phyloP scores from a whole-genome alignment of 92 coral and sea anemone species.

The Zoanthus gigantus region DNA sequence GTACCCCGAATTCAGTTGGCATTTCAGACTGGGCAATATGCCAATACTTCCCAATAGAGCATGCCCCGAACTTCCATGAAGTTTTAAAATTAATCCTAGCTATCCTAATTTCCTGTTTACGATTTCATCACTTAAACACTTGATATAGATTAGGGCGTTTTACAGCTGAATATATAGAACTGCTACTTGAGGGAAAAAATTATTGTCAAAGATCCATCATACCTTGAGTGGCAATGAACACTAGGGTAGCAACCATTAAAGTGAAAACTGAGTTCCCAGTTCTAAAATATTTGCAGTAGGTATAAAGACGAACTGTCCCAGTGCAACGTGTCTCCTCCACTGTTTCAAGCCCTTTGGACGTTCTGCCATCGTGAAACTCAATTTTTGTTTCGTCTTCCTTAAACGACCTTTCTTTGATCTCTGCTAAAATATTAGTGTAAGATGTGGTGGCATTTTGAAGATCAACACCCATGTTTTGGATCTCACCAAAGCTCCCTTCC shows the following conservation, averaged over 20 bases:
- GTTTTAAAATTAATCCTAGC: too few species aligned
- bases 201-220: neutral
- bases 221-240: constrained; percentile 40
- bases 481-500: constrained; percentile 28
- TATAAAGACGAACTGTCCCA: constrained; percentile 21
- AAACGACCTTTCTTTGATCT: neutral
- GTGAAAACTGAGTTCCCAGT: constrained; percentile 38
- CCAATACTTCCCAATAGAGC: too few species aligned
- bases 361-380: neutral
- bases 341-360: constrained; percentile 28
- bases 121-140: too few species aligned
- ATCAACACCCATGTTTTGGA: constrained; percentile 21
- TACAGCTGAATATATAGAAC: too few species aligned
- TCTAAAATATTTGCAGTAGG: constrained; percentile 42
- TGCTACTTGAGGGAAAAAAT: too few species aligned
- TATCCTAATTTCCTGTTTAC: too few species aligned
- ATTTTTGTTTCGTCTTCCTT: neutral
- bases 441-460: neutral
- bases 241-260: constrained; percentile 11
- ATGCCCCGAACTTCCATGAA: too few species aligned
- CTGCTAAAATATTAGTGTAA: neutral
- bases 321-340: constrained; percentile 31
- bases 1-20: too few species aligned
- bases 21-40: too few species aligned
- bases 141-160: too few species aligned